phyloP scores from a whole-genome alignment of 2,113 vertebrate genomes.

The Danio rerio region DNA sequence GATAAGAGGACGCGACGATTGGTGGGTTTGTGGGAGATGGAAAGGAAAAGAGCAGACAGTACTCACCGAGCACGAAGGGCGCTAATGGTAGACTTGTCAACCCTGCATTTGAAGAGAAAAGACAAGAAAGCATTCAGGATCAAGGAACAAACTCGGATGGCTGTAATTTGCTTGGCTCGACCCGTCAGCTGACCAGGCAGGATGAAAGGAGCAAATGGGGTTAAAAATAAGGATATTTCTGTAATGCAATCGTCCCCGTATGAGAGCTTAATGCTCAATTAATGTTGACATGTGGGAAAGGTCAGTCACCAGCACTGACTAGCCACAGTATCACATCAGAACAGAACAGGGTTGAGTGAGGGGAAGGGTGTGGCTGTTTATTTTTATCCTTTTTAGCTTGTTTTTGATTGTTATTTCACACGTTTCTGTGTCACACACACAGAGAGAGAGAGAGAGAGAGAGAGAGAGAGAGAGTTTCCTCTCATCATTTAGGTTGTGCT shows the following conservation, averaged over 20 bases:
- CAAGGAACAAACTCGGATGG: constrained; percentile 42
- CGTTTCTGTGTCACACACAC: neutral
- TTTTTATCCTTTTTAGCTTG: constrained; percentile 19
- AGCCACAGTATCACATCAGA: neutral
- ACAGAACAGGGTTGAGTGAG: constrained; percentile 2
- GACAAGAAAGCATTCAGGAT: constrained; percentile 34
- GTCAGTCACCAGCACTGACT: constrained; percentile 24
- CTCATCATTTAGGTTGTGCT: neutral
- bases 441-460: too few species aligned
- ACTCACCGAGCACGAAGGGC: constrained; percentile 75
- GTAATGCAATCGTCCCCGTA: neutral
- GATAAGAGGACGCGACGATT: neutral
- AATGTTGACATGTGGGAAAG: constrained; percentile 46
- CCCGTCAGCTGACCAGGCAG: neutral
- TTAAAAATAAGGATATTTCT: neutral
- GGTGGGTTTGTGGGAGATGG: neutral
- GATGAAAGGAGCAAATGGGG: neutral
- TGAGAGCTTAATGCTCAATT: constrained; percentile 33
- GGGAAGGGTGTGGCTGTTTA: constrained; percentile 12
- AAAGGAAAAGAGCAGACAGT: constrained; percentile 3
- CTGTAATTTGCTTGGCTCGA: neutral
- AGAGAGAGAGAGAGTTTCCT: neutral
- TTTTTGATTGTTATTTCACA: constrained; percentile 27
- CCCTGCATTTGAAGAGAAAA: constrained; percentile 64
- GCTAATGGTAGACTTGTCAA: constrained; percentile 74